Evolutionary conservation across 2,888 invertebrate species (phyloP).

Genomic region (Zeuzera pyrina): DNA sequence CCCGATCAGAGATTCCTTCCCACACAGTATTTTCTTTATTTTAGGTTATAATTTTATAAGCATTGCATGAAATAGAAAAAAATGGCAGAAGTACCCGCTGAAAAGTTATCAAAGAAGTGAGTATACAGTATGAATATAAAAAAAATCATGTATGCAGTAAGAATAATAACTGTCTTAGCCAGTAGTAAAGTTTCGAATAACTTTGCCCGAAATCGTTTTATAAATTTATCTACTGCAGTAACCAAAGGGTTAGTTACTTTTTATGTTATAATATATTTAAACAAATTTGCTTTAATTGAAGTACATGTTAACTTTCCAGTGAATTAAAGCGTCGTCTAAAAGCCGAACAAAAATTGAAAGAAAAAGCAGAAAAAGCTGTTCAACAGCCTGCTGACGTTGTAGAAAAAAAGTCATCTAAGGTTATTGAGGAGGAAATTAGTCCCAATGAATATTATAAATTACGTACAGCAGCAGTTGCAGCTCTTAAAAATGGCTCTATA

Average conservation of each 20-base stretch:
- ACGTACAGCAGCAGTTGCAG: conserved; percentile 84
- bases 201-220: conserved; percentile 18
- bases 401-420: conserved; percentile 43
- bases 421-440: conserved; percentile 83
- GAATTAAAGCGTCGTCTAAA: conserved; percentile 94
- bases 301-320: conserved; percentile 70
- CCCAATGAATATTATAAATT: conserved; percentile 96
- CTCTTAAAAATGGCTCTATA: conserved; percentile 81
- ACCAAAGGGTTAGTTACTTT: conserved; percentile 53
- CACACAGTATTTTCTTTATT: background rate
- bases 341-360: conserved; percentile 93
- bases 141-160: conserved; percentile 37
- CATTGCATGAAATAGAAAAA: conserved; percentile 7
- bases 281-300: conserved; percentile 23
- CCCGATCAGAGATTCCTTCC: too few relatives aligned
- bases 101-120: conserved; percentile 81
- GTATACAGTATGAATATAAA: conserved; percentile 42
- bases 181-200: too few relatives aligned
- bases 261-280: conserved; percentile 8
- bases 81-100: conserved; percentile 73
- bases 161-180: conserved; percentile 26
- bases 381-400: conserved; percentile 48
- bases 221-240: conserved; percentile 36
- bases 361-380: conserved; percentile 85
- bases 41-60: background rate